phyloP scores from a whole-genome alignment of 2,888 invertebrate species.

The Pseudeuparius sepicola region DNA sequence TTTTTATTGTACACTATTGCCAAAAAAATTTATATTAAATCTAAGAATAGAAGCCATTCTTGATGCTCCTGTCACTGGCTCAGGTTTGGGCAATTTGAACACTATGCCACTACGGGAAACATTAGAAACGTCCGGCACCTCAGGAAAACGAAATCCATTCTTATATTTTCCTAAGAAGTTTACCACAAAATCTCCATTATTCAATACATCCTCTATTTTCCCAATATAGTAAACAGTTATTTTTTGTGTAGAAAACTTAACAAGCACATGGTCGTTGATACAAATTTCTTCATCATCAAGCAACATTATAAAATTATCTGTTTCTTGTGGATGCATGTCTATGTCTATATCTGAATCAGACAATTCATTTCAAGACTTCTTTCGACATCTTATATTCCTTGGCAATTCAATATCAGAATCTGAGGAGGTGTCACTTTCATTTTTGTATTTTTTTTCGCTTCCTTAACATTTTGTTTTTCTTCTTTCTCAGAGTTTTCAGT shows the following conservation, averaged over 20 bases:
- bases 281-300: conserved; percentile 1
- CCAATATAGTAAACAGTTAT: not conserved
- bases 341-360: conserved; percentile 2
- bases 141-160: not conserved
- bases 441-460: too few relatives aligned
- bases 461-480: conserved; percentile 1
- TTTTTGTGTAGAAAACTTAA: conserved; percentile 1
- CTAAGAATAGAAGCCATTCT: too few relatives aligned
- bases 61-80: not conserved
- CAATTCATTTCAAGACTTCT: too few relatives aligned
- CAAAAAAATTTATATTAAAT: too few relatives aligned
- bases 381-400: too few relatives aligned
- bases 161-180: conserved; percentile 1
- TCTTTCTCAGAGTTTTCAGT: too few relatives aligned
- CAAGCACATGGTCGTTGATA: not conserved
- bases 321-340: not conserved
- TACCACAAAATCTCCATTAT: not conserved
- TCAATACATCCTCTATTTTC: not conserved
- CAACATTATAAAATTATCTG: too few relatives aligned
- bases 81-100: not conserved
- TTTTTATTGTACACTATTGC: too few relatives aligned
- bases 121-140: not conserved
- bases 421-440: not conserved
- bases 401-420: too few relatives aligned
- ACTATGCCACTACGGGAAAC: not conserved